Conservation (phyloP, 2,888 invertebrate species). For the Apeira syringaria region DNA sequence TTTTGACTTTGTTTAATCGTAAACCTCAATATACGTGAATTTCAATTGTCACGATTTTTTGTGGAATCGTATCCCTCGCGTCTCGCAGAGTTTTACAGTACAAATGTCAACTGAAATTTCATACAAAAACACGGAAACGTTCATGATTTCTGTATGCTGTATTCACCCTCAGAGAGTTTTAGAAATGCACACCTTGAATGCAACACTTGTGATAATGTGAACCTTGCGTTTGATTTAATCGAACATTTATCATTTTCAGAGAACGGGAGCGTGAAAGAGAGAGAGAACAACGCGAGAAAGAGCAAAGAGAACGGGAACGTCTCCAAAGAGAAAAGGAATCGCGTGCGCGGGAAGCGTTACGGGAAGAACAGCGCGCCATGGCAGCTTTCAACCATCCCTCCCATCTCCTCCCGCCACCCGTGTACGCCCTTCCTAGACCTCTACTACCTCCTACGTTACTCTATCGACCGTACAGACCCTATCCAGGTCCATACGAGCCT, state of each 20-base stretch:
- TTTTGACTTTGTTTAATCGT: no score
- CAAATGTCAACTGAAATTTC: no score
- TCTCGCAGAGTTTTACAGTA: no score
- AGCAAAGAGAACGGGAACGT: slow-evolving; percentile 55
- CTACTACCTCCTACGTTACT: slow-evolving; percentile 59
- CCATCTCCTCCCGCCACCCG: slow-evolving; percentile 49
- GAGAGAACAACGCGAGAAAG: slow-evolving; percentile 71
- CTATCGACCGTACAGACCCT: slow-evolving; percentile 63
- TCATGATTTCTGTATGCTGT: no score
- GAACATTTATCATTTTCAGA: slow-evolving; percentile 32
- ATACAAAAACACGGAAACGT: no score
- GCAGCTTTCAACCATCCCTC: slow-evolving; percentile 36
- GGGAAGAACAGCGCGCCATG: slow-evolving; percentile 41
- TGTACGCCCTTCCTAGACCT: slow-evolving; percentile 47
- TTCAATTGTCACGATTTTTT: no score
- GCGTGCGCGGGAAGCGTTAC: slow-evolving; percentile 47
- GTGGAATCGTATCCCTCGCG: no score
- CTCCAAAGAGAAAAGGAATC: slow-evolving; percentile 65
- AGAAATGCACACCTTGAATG: no score
- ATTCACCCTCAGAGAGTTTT: no score
- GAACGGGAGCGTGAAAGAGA: slow-evolving; percentile 65
- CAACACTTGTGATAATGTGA: no score
- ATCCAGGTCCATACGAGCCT: slow-evolving; percentile 41
- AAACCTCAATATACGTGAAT: no score
- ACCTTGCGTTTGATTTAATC: no score